These are phyloP conservation scores for Cladopsammia gracilis DNA, from an alignment of 64 coral and sea anemone species.

Conservation along the genomic window DNA sequence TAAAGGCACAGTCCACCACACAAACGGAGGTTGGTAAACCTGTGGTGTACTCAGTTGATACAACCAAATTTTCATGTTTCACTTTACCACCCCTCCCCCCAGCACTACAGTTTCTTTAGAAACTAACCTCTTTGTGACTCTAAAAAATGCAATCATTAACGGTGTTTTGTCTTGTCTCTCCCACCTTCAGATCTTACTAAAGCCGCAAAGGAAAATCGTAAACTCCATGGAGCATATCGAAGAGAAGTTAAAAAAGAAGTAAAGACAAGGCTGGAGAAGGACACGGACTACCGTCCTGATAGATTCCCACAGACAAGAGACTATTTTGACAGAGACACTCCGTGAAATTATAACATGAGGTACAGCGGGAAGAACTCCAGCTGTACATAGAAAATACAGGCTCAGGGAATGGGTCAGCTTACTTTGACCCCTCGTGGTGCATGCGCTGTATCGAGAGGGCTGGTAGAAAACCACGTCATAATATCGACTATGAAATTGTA, in stretches of 20 bases:
- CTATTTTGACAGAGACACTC: conserved; percentile 55
- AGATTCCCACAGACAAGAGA: conserved; percentile 64
- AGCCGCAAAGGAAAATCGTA: conserved; percentile 32
- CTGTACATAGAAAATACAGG: conserved; percentile 4
- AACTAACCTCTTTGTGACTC: too few relatives aligned
- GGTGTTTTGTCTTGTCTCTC: background rate
- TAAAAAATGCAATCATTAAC: too few relatives aligned
- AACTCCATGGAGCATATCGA: conserved; percentile 47
- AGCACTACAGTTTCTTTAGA: too few relatives aligned
- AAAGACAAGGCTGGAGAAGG: conserved; percentile 41
- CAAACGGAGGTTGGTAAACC: too few relatives aligned
- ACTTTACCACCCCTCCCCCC: too few relatives aligned
- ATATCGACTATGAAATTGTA: background rate
- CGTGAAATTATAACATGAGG: background rate
- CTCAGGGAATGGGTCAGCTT: background rate
- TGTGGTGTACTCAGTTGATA: too few relatives aligned
- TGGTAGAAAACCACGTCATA: background rate
- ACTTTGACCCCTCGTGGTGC: background rate
- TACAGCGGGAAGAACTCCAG: background rate
- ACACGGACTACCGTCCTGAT: conserved; percentile 33
- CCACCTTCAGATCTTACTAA: conserved; percentile 35
- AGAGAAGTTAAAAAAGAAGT: conserved; percentile 63
- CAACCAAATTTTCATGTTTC: too few relatives aligned
- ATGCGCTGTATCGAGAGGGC: background rate
- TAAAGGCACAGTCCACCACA: too few relatives aligned